Evolutionary conservation across 2,797 vertebrate species (phyloP), one percentile per base, ranked within the genome.

Genomic region (Sitta carolinensis): DNA sequence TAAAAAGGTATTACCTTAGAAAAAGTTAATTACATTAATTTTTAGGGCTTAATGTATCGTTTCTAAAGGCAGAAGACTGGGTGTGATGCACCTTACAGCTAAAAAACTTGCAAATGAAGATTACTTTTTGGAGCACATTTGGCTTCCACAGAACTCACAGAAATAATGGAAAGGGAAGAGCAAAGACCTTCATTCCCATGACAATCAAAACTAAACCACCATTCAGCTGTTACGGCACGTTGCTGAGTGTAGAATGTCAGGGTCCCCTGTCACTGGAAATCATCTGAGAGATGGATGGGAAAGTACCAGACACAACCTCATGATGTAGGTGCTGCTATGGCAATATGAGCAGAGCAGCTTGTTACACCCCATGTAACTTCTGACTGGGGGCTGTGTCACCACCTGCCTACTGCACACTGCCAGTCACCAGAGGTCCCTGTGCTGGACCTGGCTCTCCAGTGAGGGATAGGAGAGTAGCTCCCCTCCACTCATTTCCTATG

Each of bases 281-380:
- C 15, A 48, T 36, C 64, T 11, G 12, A 58, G 52, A 74, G 61
- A 61, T 11, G 51, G 63, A 32, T 6, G 63, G 32, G n/a, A 64
- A 73, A 55, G 55, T 5, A 48, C 30, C 38, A 66, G 63, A 34
- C 43, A 50, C 20, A 66, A 34, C 38, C 11, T 3, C 11, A 8
- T 2, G 30, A 43, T 36, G 36, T 11, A 54, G 62, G 25, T 32
- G 19, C 29, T 74, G 15, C 54, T 52, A 2, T 1, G 8, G 27
- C 38, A n/a, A 9, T 20, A 16, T 2, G 36, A 74, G 19, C 34
- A 79, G 64, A 85, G 59, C 10, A 36, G 55, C 13, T 34, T 6
- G 0, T 21, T 40, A 32, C 1, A 2, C 23, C 23, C 29, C 16
- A 21, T 2, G 2, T 36, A 29, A 2, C 30, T 75, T 42, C 32